Conservation (phyloP, 2,113 vertebrate species). For the Antechinus stuartii region DNA sequence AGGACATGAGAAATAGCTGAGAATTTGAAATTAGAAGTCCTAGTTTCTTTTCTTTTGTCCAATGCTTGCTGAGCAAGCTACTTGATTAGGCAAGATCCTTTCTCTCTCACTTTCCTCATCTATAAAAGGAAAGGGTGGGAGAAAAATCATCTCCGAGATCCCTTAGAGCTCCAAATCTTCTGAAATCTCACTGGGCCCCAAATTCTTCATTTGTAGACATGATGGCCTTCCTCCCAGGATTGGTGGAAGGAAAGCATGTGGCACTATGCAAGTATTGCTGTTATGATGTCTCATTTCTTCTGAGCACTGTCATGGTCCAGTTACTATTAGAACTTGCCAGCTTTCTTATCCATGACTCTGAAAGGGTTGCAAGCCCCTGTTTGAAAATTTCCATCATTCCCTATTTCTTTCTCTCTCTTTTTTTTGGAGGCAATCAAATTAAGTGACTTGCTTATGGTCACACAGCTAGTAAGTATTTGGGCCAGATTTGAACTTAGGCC, state of each 20-base stretch:
- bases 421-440: neutral
- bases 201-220: conserved; percentile 44
- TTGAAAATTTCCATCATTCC: neutral
- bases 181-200: neutral
- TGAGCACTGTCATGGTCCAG: neutral
- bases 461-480: neutral
- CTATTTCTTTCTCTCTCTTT: neutral
- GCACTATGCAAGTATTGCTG: neutral
- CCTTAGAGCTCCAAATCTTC: neutral
- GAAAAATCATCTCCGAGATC: neutral
- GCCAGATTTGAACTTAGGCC: neutral
- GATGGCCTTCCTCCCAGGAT: neutral
- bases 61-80: neutral
- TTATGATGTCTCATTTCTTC: neutral
- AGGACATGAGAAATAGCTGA: neutral
- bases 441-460: neutral
- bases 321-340: neutral
- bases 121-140: conserved; percentile 23
- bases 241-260: neutral
- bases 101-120: conserved; percentile 35
- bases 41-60: neutral
- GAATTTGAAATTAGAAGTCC: neutral
- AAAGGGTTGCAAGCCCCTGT: neutral
- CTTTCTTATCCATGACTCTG: neutral
- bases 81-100: conserved; percentile 25